phyloP scores from a whole-genome alignment of 2,888 invertebrate genomes.

The Stramonita haemastoma region DNA sequence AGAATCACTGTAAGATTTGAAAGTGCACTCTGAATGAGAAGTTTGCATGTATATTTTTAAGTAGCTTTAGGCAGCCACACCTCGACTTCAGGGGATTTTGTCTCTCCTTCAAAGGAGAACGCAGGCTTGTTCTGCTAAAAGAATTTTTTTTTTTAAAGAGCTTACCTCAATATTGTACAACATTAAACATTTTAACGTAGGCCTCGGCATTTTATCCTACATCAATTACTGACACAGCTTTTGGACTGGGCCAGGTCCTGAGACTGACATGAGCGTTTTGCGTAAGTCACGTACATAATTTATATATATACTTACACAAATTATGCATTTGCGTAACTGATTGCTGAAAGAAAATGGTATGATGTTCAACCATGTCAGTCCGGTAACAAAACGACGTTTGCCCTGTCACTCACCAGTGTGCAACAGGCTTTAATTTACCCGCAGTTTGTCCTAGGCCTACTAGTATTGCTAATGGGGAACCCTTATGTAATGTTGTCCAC shows the following conservation, averaged over 20 bases:
- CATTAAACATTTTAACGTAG: neutral
- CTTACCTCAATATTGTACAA: neutral
- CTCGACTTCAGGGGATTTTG: no score
- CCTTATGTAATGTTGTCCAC: no score
- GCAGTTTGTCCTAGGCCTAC: no score
- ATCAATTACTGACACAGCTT: neutral
- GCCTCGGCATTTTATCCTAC: neutral
- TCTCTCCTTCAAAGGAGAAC: neutral
- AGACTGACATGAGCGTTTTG: neutral
- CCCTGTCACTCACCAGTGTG: no score
- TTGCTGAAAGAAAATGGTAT: neutral
- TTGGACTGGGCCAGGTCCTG: neutral
- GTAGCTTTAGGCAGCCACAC: neutral
- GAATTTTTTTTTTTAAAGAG: neutral
- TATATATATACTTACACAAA: neutral
- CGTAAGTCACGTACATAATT: neutral
- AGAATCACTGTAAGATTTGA: neutral
- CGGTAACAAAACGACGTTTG: no score
- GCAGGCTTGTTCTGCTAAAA: neutral
- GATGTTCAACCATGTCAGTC: no score
- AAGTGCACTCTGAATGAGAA: neutral
- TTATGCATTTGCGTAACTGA: neutral
- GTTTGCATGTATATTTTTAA: neutral
- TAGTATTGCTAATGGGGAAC: no score
- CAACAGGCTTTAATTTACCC: no score